Evolutionary conservation across 2,888 invertebrate genomes (phyloP).

Genomic region (Phengaris arion): DNA sequence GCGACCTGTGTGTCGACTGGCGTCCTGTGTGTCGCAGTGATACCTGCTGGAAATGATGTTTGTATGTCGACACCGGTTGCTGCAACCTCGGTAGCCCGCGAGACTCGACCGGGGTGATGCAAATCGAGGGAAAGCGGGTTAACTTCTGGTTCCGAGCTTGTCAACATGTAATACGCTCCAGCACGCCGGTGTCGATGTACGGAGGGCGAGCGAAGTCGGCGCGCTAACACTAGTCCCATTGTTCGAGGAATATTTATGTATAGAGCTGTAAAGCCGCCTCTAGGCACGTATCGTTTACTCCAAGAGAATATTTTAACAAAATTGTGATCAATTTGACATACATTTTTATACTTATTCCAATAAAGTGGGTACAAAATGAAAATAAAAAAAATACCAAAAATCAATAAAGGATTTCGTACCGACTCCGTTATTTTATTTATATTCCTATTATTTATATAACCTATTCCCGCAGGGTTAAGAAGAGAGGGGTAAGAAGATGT

Average conservation of each 20-base stretch:
- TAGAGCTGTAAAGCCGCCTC: not conserved
- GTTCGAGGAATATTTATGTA: not conserved
- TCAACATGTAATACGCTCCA: too few relatives aligned
- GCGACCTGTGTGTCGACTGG: too few relatives aligned
- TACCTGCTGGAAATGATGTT: too few relatives aligned
- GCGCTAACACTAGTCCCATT: not conserved
- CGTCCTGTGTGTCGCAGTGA: too few relatives aligned
- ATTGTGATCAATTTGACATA: conserved; percentile 35
- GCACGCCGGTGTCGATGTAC: not conserved
- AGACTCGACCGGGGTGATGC: not conserved
- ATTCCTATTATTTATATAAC: not conserved
- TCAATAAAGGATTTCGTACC: conserved; percentile 72
- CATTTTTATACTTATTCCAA: conserved; percentile 50
- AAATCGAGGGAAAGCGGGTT: not conserved
- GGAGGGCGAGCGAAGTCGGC: not conserved
- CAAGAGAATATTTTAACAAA: conserved; percentile 25
- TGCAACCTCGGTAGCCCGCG: too few relatives aligned
- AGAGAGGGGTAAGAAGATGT: too few relatives aligned
- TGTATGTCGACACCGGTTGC: not conserved
- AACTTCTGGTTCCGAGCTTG: too few relatives aligned
- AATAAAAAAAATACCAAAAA: conserved; percentile 71
- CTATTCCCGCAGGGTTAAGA: too few relatives aligned
- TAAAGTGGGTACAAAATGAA: conserved; percentile 57
- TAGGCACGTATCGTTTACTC: not conserved
- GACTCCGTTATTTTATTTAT: conserved; percentile 48